Percentiles rank a stretch among this genome's conserved stretches.
phyloP scores from a whole-genome alignment of 35 echinoderm and acorn worm genomes.

The Strongylocentrotus purpuratus region DNA sequence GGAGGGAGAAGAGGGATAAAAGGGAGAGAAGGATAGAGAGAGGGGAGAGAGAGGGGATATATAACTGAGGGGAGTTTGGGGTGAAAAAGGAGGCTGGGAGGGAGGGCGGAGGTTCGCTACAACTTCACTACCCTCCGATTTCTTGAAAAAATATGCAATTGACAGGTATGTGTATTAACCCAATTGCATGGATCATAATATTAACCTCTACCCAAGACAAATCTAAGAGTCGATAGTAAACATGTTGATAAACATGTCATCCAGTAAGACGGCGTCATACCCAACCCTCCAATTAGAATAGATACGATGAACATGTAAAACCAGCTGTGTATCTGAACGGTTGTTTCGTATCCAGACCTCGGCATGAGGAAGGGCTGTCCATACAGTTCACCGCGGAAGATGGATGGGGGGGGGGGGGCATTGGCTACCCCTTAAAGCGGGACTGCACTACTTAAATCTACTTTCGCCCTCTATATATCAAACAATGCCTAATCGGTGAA shows the following conservation, averaged over 20 bases:
- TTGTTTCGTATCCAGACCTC: background rate
- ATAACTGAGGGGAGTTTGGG: no score
- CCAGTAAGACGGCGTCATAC: background rate
- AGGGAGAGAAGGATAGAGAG: no score
- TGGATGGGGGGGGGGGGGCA: no score
- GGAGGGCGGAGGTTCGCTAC: background rate
- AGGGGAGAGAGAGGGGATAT: no score
- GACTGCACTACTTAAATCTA: no score
- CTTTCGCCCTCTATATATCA: no score
- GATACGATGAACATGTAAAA: background rate
- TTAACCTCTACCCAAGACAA: background rate
- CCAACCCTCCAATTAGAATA: background rate
- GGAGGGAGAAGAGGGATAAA: no score
- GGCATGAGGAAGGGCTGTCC: no score
- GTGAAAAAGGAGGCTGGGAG: no score
- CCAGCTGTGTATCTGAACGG: background rate
- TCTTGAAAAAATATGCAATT: background rate
- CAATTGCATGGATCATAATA: background rate
- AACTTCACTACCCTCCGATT: background rate
- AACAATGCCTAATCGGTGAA: no score
- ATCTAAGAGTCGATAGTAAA: background rate
- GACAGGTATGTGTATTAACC: background rate
- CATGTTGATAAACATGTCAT: background rate
- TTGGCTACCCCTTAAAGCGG: no score
- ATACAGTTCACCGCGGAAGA: no score